Conservation (phyloP, 1,140 invertebrate species). For the Psilanteris sp. region DNA sequence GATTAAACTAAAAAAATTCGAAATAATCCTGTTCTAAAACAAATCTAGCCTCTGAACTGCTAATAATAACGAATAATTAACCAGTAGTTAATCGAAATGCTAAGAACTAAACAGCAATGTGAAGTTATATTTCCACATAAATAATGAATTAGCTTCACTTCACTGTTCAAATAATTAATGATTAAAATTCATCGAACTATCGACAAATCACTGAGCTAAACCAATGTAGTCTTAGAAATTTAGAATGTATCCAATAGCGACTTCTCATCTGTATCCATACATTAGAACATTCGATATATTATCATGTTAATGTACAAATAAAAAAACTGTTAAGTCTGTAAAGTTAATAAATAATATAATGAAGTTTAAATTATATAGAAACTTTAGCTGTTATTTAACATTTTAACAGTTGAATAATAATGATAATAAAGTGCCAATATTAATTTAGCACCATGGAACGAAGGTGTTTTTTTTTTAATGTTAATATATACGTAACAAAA, state of each 20-base stretch:
- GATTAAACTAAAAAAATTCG: slow-evolving; percentile 45
- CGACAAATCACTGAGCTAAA: slow-evolving; percentile 28
- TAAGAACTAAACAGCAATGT: slow-evolving; percentile 41
- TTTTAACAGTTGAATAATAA: too few species aligned
- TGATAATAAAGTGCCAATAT: too few species aligned
- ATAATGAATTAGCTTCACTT: slow-evolving; percentile 24
- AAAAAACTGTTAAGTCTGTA: too few species aligned
- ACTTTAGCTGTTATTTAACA: too few species aligned
- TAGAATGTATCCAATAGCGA: slow-evolving; percentile 31
- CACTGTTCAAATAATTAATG: slow-evolving; percentile 14
- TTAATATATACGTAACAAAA: too few species aligned
- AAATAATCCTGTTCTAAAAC: slow-evolving; percentile 49
- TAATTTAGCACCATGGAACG: too few species aligned
- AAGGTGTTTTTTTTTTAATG: too few species aligned
- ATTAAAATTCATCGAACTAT: slow-evolving; percentile 22
- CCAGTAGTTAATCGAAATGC: slow-evolving; percentile 47
- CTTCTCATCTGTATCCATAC: slow-evolving; percentile 24
- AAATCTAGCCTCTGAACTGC: slow-evolving; percentile 35
- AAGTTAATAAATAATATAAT: too few species aligned
- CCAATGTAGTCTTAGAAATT: slow-evolving; percentile 21
- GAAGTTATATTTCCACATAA: slow-evolving; percentile 8
- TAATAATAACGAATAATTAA: slow-evolving; percentile 44
- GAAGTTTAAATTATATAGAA: too few species aligned
- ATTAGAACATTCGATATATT: slow-evolving; percentile 20
- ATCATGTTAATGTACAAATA: slow-evolving; percentile 15